Percentiles rank a stretch among this genome's conserved stretches.
Conservation (phyloP, 2,797 vertebrate species). For the Myioborus melanocephalus region DNA sequence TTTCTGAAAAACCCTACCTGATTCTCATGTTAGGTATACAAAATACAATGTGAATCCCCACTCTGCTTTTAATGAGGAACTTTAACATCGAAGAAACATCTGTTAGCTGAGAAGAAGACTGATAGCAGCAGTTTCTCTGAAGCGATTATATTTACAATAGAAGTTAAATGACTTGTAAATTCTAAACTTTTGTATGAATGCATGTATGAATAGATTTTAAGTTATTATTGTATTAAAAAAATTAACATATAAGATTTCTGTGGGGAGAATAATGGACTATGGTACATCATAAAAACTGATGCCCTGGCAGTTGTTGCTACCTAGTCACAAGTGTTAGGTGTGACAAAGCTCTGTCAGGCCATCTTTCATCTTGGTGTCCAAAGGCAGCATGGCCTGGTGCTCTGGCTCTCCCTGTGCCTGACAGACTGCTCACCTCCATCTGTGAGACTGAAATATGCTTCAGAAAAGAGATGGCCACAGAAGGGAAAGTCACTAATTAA, state of each 20-base stretch:
- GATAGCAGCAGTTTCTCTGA: neutral
- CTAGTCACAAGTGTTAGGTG: neutral
- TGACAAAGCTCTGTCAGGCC: neutral
- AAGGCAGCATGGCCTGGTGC: neutral
- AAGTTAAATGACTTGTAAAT: neutral
- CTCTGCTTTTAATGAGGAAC: neutral
- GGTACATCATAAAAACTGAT: neutral
- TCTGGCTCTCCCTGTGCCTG: neutral
- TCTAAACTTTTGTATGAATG: neutral
- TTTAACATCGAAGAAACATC: neutral
- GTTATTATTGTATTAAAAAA: neutral
- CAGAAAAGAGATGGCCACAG: neutral
- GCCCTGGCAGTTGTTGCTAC: neutral
- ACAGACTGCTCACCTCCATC: neutral
- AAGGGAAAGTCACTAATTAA: neutral
- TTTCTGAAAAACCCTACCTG: neutral
- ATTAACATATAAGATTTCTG: neutral
- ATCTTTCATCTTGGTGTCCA: neutral
- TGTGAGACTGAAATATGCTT: neutral
- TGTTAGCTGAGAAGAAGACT: neutral
- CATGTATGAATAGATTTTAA: neutral
- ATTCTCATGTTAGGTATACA: neutral
- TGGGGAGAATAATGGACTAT: neutral
- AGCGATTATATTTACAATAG: neutral
- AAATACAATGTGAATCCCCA: neutral